Base-by-base conservation (phyloP, 1,140 invertebrate genomes). In the Drosophila arawakana region DNA sequence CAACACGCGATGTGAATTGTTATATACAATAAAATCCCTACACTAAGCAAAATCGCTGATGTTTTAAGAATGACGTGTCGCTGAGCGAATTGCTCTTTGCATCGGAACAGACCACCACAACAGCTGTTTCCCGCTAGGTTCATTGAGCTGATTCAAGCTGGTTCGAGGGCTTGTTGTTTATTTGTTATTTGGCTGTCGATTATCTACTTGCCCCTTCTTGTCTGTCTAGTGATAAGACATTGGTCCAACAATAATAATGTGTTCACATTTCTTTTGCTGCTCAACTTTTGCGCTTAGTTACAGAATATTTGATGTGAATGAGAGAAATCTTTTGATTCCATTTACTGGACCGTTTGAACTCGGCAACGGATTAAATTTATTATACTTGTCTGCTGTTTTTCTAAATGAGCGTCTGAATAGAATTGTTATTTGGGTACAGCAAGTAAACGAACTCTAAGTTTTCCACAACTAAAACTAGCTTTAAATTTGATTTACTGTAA, bases 101-200 rank as follows among this genome's bases (percentile, higher is more conserved):
- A 55, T 62, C 13, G 47, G 41, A 77, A 78, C 76, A 78, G 59
- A 57, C 76, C 76, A 78, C 61, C 60, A 13, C 65, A 41, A 58
- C 59, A 62, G 62, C 55, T 76, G 73, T 44, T 30, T 41, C 25
- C 8, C n/a, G n/a, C 25, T 30, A 9, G 59, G 52, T 47, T 72
- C 34, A 61, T 4, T 55, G 46, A 13, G 13, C 13, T 35, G 58
- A 43, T 70, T 52, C 50, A 2, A 21, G 18, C 18, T 21, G 66
- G 35, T 37, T 62, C 46, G 58, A 37, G 39, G 47, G 63, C 34
- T 60, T 62, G 58, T 60, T 62, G 58, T 58, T 68, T 73, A 35
- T 60, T 76, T 76, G 41, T 63, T 63, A 11, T 21, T 46, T 46
- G 50, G 13, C 15, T 21, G 10, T 10, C 8, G 37, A 46, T 68